Evolutionary conservation across 1,140 invertebrate species (phyloP), one percentile per base, ranked within the genome.

Genomic region (Neodiprion lecontei): DNA sequence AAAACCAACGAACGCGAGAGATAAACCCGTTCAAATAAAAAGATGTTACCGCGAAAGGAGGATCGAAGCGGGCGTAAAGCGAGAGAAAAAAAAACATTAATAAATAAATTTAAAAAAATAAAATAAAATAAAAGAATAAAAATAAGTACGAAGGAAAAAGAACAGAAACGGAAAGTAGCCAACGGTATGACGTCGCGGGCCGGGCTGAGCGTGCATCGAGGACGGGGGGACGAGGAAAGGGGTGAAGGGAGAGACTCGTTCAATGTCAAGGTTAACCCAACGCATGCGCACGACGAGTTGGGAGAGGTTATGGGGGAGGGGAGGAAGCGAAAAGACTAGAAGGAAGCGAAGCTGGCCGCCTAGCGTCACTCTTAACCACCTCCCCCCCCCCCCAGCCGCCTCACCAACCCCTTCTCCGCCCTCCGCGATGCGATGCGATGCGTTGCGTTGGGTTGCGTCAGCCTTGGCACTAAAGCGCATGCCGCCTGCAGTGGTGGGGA

Each of bases 231-330:
- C 23, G 70, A 66, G 71, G n/a, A 61, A 72, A 23, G 12, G 17
- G 14, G 12, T 12, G 12, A 69, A 69, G 50, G 49, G 17, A 23
- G 28, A 69, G 53, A 67, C 66, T 76, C 78, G 81, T 82, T 83
- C 82, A 83, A 85, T 85, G 84, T 85, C 84, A 85, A 85, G 84
- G 84, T 85, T 83, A 80, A 66, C 76, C 79, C 75, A 53, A 80
- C 83, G 84, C 84, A 84, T 73, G 81, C 83, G 83, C 83, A 78
- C 79, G 80, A 78, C 76, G 81, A 79, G 74, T 78, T 71, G 72
- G 17, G 67, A 49, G 69, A 74, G 72, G 69, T 72, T 77, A 74
- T 65, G 72, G 10, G 73, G 66, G 73, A 72, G 74, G 68, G 72
- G 72, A 79, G 73, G 72, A 49, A 72, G 50, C 48, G 48, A 49